Base-by-base conservation (phyloP, 2,888 invertebrate genomes). In the Drosophila mayaguana region DNA sequence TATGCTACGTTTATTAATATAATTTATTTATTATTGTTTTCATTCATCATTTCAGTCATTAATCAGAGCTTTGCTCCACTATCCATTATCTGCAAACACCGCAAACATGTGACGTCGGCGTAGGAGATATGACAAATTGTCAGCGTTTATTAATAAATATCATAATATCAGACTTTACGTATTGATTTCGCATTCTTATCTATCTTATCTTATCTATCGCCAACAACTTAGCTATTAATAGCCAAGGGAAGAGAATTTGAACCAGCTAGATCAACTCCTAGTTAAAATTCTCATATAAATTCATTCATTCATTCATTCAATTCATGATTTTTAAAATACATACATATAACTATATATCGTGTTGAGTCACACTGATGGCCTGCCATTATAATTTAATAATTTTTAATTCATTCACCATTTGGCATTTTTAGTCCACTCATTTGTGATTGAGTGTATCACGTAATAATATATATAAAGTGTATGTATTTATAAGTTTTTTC, bases 1-100 rank as follows among this genome's bases (percentile, higher is more conserved):
- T 22, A 43, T 45, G 45, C 48, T 38, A 48, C 45, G 40, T 18
- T 54, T 28, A 61, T 46, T 43, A 43, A 63, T 53, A 38, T 28
- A 18, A 36, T 18, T 32, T 32, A 48, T 53, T 43, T 36, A 54
- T 45, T 54, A 46, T 25, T 20, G 40, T 16, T 20, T 45, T 4
- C 18, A 3, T 45, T 20, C 5, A 16, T 11, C 32, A 42, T 12
- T 3, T 11, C 32, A 42, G 12, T 3, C n/a, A 25, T 54, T 54
- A 25, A 40, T 20, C 32, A 32, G n/a, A 9, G n/a, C 9, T 16
- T 42, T 42, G 25, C 55, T 6, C 16, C 16, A 38, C 36, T 16
- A 22, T 11, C 8, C 14, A n/a, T 9, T 53, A n/a, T 45, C 20
- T 32, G 32, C 11, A 14, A 43, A 18, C 18, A 18, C 18, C 14